Conservation (phyloP, 2,888 invertebrate species). For the Heterodera filipjevi region DNA sequence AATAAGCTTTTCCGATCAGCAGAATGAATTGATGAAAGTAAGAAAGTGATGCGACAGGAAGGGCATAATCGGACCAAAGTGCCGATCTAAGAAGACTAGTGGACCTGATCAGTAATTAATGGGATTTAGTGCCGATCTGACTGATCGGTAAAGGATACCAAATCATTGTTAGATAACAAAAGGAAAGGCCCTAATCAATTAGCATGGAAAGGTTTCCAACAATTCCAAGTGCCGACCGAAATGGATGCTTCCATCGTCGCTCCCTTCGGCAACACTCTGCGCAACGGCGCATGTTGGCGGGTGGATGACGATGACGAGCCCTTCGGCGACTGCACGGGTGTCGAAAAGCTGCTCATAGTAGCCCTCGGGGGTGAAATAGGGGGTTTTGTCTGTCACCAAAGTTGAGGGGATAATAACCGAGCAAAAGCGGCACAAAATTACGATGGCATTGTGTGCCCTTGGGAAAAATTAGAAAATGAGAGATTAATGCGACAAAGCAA, state of each 20-base stretch:
- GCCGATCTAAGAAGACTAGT: too few species aligned
- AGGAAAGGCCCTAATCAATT: background rate
- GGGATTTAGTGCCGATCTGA: too few species aligned
- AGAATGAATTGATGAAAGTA: too few species aligned
- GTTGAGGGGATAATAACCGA: too few species aligned
- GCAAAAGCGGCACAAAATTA: too few species aligned
- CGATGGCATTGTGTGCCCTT: too few species aligned
- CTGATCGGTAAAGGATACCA: background rate
- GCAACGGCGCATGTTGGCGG: constrained; percentile 16
- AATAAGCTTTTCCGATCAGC: too few species aligned
- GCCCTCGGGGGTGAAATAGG: background rate
- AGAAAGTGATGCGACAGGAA: too few species aligned
- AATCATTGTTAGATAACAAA: background rate
- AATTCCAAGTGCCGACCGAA: background rate
- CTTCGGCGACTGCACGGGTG: background rate
- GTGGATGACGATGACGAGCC: background rate
- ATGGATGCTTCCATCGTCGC: background rate
- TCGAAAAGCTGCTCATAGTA: background rate
- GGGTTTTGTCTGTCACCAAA: background rate
- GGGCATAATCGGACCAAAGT: too few species aligned
- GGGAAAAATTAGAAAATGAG: too few species aligned
- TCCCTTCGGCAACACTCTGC: constrained; percentile 15
- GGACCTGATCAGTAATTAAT: too few species aligned
- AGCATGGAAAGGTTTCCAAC: background rate
- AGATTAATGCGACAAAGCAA: too few species aligned